Evolutionary conservation across 2,888 invertebrate genomes (phyloP).

Genomic region (Hecatera dysodea): DNA sequence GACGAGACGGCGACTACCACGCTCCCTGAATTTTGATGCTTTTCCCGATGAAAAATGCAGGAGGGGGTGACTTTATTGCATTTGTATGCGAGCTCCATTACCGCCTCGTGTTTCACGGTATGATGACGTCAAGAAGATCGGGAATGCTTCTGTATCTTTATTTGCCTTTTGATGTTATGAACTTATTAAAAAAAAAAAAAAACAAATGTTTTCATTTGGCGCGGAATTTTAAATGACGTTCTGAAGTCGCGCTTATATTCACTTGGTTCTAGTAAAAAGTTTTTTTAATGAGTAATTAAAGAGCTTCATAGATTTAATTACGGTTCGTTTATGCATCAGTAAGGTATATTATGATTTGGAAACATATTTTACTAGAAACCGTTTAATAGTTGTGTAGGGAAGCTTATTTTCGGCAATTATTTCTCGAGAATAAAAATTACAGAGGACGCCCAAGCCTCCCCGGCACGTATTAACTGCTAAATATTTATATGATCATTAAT

Average conservation of each 20-base stretch:
- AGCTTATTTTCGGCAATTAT: too few species aligned
- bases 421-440: too few species aligned
- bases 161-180: constrained; percentile 17
- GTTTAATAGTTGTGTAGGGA: too few species aligned
- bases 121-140: background rate
- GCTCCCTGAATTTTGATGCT: constrained; percentile 54
- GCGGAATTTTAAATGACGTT: constrained; percentile 17
- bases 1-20: constrained; percentile 45
- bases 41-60: constrained; percentile 76
- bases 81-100: constrained; percentile 57
- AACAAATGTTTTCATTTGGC: constrained; percentile 46
- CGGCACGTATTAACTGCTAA: too few species aligned
- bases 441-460: too few species aligned
- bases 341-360: background rate
- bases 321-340: background rate
- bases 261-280: constrained; percentile 23
- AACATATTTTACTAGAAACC: too few species aligned
- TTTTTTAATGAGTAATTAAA: constrained; percentile 31
- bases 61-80: constrained; percentile 65
- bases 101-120: constrained; percentile 13
- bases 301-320: background rate
- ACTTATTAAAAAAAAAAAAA: constrained; percentile 46
- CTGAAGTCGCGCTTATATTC: constrained; percentile 12
- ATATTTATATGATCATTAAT: too few species aligned
- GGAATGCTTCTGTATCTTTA: constrained; percentile 5